phyloP scores from a whole-genome alignment of 2,113 vertebrate species.

The Psettodes erumei region DNA sequence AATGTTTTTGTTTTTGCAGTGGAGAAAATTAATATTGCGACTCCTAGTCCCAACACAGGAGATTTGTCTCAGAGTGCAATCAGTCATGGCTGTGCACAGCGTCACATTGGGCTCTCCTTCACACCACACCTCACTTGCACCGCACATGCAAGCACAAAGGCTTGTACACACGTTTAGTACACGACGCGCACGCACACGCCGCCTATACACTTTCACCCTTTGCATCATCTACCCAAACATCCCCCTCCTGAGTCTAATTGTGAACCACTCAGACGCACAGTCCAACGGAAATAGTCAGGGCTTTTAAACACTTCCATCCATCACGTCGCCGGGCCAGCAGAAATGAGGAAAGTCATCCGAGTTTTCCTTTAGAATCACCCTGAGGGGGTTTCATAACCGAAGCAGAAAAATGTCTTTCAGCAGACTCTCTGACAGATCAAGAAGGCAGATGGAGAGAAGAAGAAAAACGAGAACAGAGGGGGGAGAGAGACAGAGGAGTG shows the following conservation, averaged over 20 bases:
- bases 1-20: constrained; percentile 7
- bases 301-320: constrained; percentile 61
- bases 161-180: constrained; percentile 1
- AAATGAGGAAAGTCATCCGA: constrained; percentile 56
- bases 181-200: constrained; percentile 11
- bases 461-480: constrained; percentile 14
- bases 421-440: constrained; percentile 53
- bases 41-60: constrained; percentile 8
- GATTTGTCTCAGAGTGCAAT: constrained; percentile 18
- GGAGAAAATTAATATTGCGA: neutral
- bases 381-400: constrained; percentile 57
- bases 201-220: constrained; percentile 9
- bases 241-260: constrained; percentile 31
- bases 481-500: constrained; percentile 3
- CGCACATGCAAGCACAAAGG: constrained; percentile 19
- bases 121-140: constrained; percentile 24
- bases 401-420: constrained; percentile 48
- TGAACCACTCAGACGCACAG: constrained; percentile 39
- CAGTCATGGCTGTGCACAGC: constrained; percentile 24
- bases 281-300: constrained; percentile 44
- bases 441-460: constrained; percentile 52
- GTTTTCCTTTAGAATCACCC: constrained; percentile 56
- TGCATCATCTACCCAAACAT: constrained; percentile 24
- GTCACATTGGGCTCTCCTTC: constrained; percentile 48
- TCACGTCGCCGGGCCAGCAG: constrained; percentile 46